Base-by-base conservation (phyloP, 2,797 vertebrate genomes). In the Sciurus vulgaris region DNA sequence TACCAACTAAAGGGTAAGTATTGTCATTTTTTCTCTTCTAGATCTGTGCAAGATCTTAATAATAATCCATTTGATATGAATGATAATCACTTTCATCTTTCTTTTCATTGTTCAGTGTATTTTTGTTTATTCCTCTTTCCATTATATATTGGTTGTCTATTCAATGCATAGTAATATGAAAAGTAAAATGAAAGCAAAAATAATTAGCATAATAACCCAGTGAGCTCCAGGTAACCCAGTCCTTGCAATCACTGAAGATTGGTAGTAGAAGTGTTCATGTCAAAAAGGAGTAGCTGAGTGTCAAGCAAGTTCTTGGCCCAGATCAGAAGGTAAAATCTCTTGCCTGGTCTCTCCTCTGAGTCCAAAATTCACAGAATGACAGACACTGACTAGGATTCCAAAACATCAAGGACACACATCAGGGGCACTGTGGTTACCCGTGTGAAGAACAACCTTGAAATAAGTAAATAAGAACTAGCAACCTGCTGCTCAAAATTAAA, bases 161-260 rank as follows among this genome's bases (percentile, higher is more conserved):
- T 44, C 10, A 69, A 7, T 77, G 20, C 30, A 54, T 56, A 74
- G 33, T 8, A 38, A 38, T 73, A 20, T 41, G n/a, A 77, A 2
- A 78, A 47, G 11, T 12, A 83, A n/a, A 61, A 38, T 30, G 20
- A 35, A 86, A 24, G 18, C 47, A 70, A 54, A 72, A 33, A 13
- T 4, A 41, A 84, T 74, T 67, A 38, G 18, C 4, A 1, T 7
- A 38, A 28, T 49, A 59, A 24, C 0, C 63, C 35, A 69, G 2
- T 59, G 26, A 41, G 7, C 3, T 24, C 1, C 2, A 33, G 12
- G 3, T 51, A 74, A 51, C 4, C 38, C 38, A 38, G 38, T 15
- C 13, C 28, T 0, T 2, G 26, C 7, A 33, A 9, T 14, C 20
- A 24, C 3, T 9, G 56, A n/a, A 51, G 5, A 35, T 33, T 54